Evolutionary conservation across 35 echinoderm and acorn worm species (phyloP), one percentile per base, ranked within the genome.

Genomic region (Ophiothrix spiculata): DNA sequence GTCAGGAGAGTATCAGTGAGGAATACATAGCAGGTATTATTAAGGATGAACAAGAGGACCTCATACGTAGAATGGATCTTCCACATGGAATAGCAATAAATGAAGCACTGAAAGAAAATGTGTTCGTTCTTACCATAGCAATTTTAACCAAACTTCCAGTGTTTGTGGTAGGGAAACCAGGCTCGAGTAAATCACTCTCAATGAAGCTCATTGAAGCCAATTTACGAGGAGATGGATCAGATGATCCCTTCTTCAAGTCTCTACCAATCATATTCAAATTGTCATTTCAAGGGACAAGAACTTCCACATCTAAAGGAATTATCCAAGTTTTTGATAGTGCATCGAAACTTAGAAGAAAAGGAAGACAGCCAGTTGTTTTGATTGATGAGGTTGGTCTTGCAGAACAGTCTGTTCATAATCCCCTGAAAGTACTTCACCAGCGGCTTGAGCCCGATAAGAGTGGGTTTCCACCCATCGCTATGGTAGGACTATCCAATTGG

Each of bases 401-500:
- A n/a, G 87, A 88, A 36, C 38, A 37, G 14, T 88, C 87, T 0
- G 29, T 32, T 8, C 35, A 35, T 36, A 81, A 80, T 36, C 87
- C 87, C 0, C 79, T 88, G 14, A 88, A 88, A 63, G 87, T 88
- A 28, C 46, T 78, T 19, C 77, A 87, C 25, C 34, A 39, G 11
- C 56, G 39, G 23, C 40, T 87, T 19, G 77, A 87, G 28, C 86
- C 86, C 35, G 37, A 36, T 56, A 38, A 41, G 29, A 75, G 45
- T 33, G 75, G 41, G 19, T 87, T 87, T 79, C 77, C 86, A 29
- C 31, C 46, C 28, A 63, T 88, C 54, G 77, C 87, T 11, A 41
- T 88, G 11, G 49, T 88, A 15, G 87, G 87, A 37, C 64, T 88
- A 39, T 88, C 87, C 19, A 88, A 88, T 38, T 88, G 87, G 87